These are phyloP conservation scores for Cantharis lateralis DNA, from an alignment of 2,888 invertebrate genomes.

Conservation along the genomic window DNA sequence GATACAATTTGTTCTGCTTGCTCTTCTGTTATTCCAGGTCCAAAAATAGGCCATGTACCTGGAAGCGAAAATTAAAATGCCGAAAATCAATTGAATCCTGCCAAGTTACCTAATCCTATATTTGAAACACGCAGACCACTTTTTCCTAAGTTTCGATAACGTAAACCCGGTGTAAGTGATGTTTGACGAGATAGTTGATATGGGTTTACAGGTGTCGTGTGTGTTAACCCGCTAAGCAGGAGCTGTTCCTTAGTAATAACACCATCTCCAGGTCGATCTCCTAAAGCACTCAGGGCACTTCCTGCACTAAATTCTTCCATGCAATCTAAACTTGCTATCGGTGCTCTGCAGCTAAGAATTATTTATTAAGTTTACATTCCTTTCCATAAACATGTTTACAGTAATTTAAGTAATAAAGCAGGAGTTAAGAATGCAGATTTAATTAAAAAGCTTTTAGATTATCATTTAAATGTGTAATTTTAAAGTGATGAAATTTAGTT, in stretches of 20 bases:
- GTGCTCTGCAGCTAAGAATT: slow-evolving; percentile 79
- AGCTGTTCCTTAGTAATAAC: slow-evolving; percentile 63
- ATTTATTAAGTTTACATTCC: slow-evolving; percentile 11
- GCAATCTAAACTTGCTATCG: slow-evolving; percentile 90
- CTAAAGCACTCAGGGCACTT: slow-evolving; percentile 56
- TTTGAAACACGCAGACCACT: slow-evolving; percentile 94
- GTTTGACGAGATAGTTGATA: slow-evolving; percentile 67
- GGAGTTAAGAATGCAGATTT: not conserved
- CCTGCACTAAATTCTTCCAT: slow-evolving; percentile 89
- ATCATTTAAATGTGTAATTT: not conserved
- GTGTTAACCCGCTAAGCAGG: slow-evolving; percentile 54
- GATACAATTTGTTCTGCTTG: slow-evolving; percentile 90
- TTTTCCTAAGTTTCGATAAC: slow-evolving; percentile 93
- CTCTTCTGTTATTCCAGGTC: slow-evolving; percentile 75
- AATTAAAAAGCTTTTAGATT: not conserved
- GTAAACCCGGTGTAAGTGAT: slow-evolving; percentile 78
- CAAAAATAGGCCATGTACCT: slow-evolving; percentile 91
- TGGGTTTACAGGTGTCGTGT: slow-evolving; percentile 48
- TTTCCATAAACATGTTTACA: not conserved
- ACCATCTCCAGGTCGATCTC: slow-evolving; percentile 56
- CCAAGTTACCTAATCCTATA: slow-evolving; percentile 75
- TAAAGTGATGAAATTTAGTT: not conserved
- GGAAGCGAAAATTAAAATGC: slow-evolving; percentile 17
- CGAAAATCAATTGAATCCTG: not conserved
- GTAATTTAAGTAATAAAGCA: not conserved